phyloP scores from a whole-genome alignment of 2,888 invertebrate species.

The Onthophagus sagittarius region DNA sequence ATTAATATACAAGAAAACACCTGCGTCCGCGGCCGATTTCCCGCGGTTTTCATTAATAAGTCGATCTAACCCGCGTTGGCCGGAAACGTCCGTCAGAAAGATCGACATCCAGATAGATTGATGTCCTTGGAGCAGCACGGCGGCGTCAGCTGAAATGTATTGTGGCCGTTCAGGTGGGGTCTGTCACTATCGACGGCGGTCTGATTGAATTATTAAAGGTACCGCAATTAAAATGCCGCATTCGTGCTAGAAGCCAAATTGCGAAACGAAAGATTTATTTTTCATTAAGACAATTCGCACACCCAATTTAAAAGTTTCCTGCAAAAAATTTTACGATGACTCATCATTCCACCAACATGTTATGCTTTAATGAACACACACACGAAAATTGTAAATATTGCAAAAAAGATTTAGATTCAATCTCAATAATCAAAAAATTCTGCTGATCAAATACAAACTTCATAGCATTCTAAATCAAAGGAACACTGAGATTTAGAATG shows the following conservation, averaged over 20 bases:
- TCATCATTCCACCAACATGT: too few species aligned
- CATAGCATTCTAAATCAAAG: too few species aligned
- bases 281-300: not conserved
- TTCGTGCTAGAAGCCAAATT: not conserved
- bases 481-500: too few species aligned
- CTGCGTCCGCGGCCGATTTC: slow-evolving; percentile 27
- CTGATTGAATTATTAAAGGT: not conserved
- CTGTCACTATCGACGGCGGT: not conserved
- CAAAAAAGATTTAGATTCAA: too few species aligned
- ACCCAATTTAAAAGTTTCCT: not conserved
- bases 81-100: not conserved
- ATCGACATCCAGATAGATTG: not conserved
- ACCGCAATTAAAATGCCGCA: not conserved
- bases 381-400: too few species aligned
- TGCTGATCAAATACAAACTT: too few species aligned
- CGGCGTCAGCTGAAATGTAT: not conserved
- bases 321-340: not conserved
- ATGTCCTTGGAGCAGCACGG: not conserved
- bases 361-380: too few species aligned
- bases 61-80: not conserved
- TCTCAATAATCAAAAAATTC: too few species aligned
- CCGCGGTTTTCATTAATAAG: slow-evolving; percentile 29
- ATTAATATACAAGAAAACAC: slow-evolving; percentile 34
- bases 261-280: not conserved
- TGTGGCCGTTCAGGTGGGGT: not conserved